Conservation (phyloP, 2,113 vertebrate genomes). For the Mormyrus iriodes region DNA sequence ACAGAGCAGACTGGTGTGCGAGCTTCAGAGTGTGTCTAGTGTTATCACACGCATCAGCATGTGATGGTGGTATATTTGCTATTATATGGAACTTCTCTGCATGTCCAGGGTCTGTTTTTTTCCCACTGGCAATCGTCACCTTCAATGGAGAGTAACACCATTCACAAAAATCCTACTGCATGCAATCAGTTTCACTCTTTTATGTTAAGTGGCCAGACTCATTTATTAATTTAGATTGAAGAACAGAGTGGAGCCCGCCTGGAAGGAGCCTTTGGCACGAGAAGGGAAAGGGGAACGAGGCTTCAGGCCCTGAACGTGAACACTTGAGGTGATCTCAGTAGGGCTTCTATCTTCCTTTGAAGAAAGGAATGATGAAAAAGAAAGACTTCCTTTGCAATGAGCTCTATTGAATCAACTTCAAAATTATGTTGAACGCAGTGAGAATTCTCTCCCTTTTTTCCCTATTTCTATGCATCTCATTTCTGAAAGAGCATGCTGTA, state of each 20-base stretch:
- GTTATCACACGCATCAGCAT: not conserved
- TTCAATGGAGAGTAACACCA: not conserved
- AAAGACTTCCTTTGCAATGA: not conserved
- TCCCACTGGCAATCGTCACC: not conserved
- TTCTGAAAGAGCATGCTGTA: not conserved
- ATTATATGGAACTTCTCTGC: not conserved
- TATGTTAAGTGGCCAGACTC: not conserved
- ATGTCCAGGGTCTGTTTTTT: not conserved
- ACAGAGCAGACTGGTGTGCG: not conserved
- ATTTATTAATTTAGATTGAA: not conserved
- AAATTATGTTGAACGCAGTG: too few relatives aligned
- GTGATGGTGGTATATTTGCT: not conserved
- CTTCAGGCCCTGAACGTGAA: not conserved
- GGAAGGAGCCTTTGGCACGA: not conserved
- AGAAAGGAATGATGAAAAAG: slow-evolving; percentile 9
- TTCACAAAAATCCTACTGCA: not conserved
- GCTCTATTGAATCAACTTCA: not conserved
- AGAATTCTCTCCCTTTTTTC: too few relatives aligned
- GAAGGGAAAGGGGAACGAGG: not conserved
- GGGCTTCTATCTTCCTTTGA: not conserved
- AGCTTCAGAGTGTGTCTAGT: not conserved
- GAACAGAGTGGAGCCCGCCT: not conserved
- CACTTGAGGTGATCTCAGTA: slow-evolving; percentile 1
- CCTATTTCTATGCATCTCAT: not conserved
- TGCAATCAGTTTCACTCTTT: not conserved